phyloP scores from a whole-genome alignment of 2,113 vertebrate genomes.

The Hemicordylus capensis region DNA sequence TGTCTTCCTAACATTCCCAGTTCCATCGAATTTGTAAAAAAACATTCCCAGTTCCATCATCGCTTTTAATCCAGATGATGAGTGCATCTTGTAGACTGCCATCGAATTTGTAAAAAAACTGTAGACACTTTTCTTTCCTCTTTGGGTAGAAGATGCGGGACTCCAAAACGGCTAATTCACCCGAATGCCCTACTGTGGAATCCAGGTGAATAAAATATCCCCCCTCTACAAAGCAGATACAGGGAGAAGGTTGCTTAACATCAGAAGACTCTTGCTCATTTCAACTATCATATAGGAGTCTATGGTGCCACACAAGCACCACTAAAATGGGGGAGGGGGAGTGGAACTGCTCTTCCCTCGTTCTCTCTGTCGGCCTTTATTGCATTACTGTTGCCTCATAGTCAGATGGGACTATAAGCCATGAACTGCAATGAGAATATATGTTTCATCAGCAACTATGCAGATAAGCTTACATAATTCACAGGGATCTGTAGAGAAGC shows the following conservation, averaged over 20 bases:
- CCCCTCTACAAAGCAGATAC: conserved; percentile 70
- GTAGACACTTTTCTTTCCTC: conserved; percentile 87
- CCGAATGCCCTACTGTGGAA: conserved; percentile 72
- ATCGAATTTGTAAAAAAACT: conserved; percentile 92
- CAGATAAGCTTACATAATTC: not conserved
- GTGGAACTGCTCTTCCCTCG: no score
- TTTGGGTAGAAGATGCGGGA: conserved; percentile 90
- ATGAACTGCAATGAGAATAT: not conserved
- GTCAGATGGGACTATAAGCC: no score
- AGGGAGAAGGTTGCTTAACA: not conserved
- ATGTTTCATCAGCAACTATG: not conserved
- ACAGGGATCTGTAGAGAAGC: not conserved
- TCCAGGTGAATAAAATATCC: conserved; percentile 87
- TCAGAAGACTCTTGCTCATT: not conserved
- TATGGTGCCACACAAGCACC: no score
- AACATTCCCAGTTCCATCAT: conserved; percentile 88
- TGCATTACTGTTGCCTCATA: no score
- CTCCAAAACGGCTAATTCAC: conserved; percentile 84
- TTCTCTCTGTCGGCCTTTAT: no score
- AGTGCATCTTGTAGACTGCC: conserved; percentile 83
- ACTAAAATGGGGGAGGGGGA: no score
- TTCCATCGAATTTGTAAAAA: no score
- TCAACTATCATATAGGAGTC: not conserved
- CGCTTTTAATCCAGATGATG: conserved; percentile 83
- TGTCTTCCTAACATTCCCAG: conserved; percentile 80